Evolutionary conservation across 2,113 vertebrate genomes (phyloP).

Genomic region (Apus apus): DNA sequence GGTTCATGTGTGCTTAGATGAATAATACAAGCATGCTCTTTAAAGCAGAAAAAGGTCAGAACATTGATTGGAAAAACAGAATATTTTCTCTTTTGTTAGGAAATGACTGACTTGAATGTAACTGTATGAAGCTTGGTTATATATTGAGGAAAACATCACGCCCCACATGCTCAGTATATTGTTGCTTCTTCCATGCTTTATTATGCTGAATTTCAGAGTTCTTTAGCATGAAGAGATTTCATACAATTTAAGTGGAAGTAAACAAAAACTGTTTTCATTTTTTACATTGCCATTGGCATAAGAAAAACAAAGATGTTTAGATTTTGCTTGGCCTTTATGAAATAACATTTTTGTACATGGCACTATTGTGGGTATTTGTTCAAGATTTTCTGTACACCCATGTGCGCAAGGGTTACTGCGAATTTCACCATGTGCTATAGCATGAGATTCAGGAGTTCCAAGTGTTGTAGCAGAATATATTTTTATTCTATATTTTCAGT

Average conservation of each 20-base stretch:
- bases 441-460: neutral
- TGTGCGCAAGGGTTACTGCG: neutral
- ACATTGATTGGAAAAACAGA: neutral
- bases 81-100: slow-evolving; percentile 1
- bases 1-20: slow-evolving; percentile 7
- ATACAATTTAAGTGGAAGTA: neutral
- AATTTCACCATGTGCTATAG: neutral
- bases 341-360: slow-evolving; percentile 5
- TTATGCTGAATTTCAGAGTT: neutral
- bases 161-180: neutral
- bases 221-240: neutral
- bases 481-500: slow-evolving; percentile 51
- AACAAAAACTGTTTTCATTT: neutral
- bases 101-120: neutral
- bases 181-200: neutral
- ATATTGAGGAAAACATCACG: neutral
- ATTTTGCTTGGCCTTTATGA: neutral
- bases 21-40: neutral
- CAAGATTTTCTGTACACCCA: neutral
- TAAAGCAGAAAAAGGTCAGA: neutral
- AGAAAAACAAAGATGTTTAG: neutral
- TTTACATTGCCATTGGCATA: neutral
- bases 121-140: neutral
- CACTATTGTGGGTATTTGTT: slow-evolving; percentile 16
- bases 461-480: slow-evolving; percentile 41